A percentile compares a stretch with the other conserved stretches of the same genome.
Conservation (phyloP, 2,797 vertebrate genomes). For the Girardinus metallicus region DNA sequence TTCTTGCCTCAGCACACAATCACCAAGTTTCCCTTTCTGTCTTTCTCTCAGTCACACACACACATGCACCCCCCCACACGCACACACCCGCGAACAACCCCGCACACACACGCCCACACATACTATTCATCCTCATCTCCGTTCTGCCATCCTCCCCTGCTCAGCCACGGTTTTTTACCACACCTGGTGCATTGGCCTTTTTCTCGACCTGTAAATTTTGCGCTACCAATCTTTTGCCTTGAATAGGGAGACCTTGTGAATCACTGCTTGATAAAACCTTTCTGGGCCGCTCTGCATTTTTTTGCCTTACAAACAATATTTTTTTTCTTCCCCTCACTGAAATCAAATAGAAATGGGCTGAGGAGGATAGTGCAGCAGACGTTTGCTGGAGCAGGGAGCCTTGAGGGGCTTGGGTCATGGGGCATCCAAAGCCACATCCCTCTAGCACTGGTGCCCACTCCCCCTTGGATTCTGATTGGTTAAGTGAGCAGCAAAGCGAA, state of each 20-base stretch:
- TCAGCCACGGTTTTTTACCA: conserved; percentile 48
- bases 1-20: conserved; percentile 78
- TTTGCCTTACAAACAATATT: conserved; percentile 6
- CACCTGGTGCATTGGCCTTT: conserved; percentile 56
- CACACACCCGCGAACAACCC: conserved; percentile 17
- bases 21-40: conserved; percentile 38
- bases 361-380: conserved; percentile 46
- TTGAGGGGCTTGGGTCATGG: conserved; percentile 68
- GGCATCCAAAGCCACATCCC: conserved; percentile 67
- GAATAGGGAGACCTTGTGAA: conserved; percentile 49
- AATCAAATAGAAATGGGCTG: conserved; percentile 34
- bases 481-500: conserved; percentile 47
- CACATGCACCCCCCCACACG: conserved; percentile 16
- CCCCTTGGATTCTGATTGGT: conserved; percentile 66
- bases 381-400: conserved; percentile 62
- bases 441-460: conserved; percentile 45
- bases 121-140: conserved; percentile 38
- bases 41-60: conserved; percentile 1
- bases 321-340: conserved; percentile 34
- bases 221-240: not conserved
- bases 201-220: conserved; percentile 29
- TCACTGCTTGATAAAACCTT: conserved; percentile 31
- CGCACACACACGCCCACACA: not conserved
- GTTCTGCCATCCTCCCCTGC: conserved; percentile 52
- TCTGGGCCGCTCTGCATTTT: conserved; percentile 37